Conservation (phyloP, 2,888 invertebrate species). For the Leptinotarsa tumamoca region DNA sequence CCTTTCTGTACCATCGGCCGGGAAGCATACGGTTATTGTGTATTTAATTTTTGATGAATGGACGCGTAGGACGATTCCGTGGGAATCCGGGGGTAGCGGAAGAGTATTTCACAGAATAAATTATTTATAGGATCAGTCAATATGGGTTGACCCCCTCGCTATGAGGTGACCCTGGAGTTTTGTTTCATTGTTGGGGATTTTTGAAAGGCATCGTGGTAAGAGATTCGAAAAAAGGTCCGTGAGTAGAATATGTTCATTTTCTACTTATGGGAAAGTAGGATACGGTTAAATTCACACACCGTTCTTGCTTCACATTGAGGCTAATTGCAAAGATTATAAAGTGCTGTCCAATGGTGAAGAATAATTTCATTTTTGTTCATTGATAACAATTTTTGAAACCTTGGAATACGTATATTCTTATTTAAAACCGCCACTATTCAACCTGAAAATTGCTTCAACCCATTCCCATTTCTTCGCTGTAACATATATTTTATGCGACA, state of each 20-base stretch:
- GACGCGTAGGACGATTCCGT: constrained; percentile 18
- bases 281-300: neutral
- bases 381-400: too few species aligned
- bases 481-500: too few species aligned
- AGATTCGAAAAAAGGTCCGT: neutral
- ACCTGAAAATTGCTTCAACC: too few species aligned
- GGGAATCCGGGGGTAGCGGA: constrained; percentile 8
- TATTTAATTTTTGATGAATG: constrained; percentile 43
- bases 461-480: too few species aligned
- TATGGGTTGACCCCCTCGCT: constrained; percentile 1
- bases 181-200: neutral
- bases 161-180: neutral
- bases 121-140: constrained; percentile 18
- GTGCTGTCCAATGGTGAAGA: too few species aligned
- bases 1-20: constrained; percentile 39
- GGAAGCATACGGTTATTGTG: constrained; percentile 51
- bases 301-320: too few species aligned
- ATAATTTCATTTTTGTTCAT: too few species aligned
- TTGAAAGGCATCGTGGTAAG: neutral
- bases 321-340: too few species aligned
- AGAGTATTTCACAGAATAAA: constrained; percentile 1
- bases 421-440: too few species aligned
- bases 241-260: neutral
- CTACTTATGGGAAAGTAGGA: neutral
- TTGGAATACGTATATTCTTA: too few species aligned